Evolutionary conservation across 2,113 vertebrate genomes (phyloP).

Genomic region (Plotosus lineatus): DNA sequence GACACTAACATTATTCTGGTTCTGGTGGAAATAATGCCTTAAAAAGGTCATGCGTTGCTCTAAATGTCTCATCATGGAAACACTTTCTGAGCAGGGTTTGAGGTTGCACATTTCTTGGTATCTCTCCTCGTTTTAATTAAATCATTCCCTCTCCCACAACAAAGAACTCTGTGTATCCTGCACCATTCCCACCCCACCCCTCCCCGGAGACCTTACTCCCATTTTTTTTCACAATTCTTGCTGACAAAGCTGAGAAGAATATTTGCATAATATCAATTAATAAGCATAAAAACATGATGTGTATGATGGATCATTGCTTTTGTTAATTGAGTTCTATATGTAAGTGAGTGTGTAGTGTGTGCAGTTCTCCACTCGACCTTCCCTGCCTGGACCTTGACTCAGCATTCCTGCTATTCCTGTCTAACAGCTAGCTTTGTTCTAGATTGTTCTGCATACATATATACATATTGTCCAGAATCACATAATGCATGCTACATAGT

Average conservation of each 20-base stretch:
- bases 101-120: neutral
- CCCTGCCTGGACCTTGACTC: neutral
- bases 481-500: too few relatives aligned
- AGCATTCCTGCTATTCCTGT: neutral
- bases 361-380: neutral
- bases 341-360: neutral
- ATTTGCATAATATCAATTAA: slow-evolving; percentile 57
- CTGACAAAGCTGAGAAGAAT: slow-evolving; percentile 34
- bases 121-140: neutral
- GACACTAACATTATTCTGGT: neutral
- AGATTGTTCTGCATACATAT: neutral
- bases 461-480: too few relatives aligned
- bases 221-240: slow-evolving; percentile 21
- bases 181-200: neutral
- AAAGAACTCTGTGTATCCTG: slow-evolving; percentile 7
- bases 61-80: neutral
- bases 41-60: neutral
- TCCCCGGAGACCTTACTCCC: neutral
- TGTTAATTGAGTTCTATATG: slow-evolving; percentile 32
- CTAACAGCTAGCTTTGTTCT: neutral
- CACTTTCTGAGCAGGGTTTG: neutral
- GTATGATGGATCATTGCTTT: slow-evolving; percentile 34
- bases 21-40: neutral
- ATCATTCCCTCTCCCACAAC: neutral
- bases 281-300: slow-evolving; percentile 48